Conservation (phyloP, 2,888 invertebrate genomes). For the Ormyrus thymus region DNA sequence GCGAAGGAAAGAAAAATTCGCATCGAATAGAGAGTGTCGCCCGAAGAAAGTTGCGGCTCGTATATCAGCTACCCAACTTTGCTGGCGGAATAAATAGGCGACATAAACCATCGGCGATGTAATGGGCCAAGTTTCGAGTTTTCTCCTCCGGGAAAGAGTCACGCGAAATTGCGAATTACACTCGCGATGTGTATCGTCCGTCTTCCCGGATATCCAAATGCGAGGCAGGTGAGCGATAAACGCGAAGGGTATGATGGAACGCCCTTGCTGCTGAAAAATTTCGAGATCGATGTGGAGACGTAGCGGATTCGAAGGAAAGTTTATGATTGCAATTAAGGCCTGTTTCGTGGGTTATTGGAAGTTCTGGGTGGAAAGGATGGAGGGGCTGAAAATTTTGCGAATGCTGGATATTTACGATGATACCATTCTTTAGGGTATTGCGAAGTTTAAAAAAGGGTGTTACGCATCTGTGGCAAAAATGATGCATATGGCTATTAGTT, state of each 20-base stretch:
- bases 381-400: no score
- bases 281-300: no score
- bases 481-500: no score
- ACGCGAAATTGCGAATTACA: conserved; percentile 43
- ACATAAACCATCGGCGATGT: conserved; percentile 54
- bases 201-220: conserved; percentile 29
- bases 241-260: conserved; percentile 8
- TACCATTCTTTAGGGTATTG: no score
- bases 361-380: neutral
- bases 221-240: conserved; percentile 1
- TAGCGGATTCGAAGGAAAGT: neutral
- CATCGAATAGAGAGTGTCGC: conserved; percentile 13
- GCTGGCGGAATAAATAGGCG: conserved; percentile 52
- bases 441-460: no score
- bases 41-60: conserved; percentile 44
- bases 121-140: conserved; percentile 50
- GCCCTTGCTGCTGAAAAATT: neutral
- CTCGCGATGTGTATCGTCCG: conserved; percentile 11
- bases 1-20: no score
- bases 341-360: neutral
- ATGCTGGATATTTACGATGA: no score
- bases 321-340: neutral
- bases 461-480: no score
- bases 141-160: neutral
- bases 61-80: conserved; percentile 51